phyloP scores from a whole-genome alignment of 1,140 invertebrate genomes.

The Drosophila repleta region DNA sequence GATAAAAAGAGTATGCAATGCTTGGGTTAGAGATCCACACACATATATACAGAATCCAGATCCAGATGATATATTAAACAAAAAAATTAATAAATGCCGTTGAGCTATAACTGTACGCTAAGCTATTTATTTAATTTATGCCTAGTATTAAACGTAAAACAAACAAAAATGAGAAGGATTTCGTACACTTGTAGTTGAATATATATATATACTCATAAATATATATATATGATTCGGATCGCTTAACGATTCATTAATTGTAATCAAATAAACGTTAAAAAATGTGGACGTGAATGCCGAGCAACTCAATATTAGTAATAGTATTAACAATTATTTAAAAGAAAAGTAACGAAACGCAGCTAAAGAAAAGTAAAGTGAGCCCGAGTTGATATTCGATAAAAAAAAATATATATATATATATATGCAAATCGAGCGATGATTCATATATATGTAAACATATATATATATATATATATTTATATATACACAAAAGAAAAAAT shows the following conservation, averaged over 20 bases:
- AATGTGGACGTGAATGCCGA: constrained; percentile 72
- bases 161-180: constrained; percentile 45
- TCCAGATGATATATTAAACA: constrained; percentile 66
- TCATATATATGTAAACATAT: constrained; percentile 29
- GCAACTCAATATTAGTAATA: constrained; percentile 80
- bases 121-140: constrained; percentile 82
- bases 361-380: constrained; percentile 21
- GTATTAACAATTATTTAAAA: constrained; percentile 73
- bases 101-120: constrained; percentile 75
- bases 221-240: constrained; percentile 53
- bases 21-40: constrained; percentile 46
- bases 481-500: constrained; percentile 35
- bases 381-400: constrained; percentile 71
- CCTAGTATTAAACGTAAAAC: constrained; percentile 67
- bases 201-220: constrained; percentile 28
- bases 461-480: constrained; percentile 4
- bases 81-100: constrained; percentile 47
- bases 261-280: constrained; percentile 65
- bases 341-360: constrained; percentile 17
- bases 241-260: constrained; percentile 73
- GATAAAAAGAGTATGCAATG: constrained; percentile 51
- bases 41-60: constrained; percentile 17
- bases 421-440: constrained; percentile 23
- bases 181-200: constrained; percentile 70
- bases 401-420: constrained; percentile 33